Base-by-base conservation (phyloP, 1,140 invertebrate species). In the Asbolus verrucosus region DNA sequence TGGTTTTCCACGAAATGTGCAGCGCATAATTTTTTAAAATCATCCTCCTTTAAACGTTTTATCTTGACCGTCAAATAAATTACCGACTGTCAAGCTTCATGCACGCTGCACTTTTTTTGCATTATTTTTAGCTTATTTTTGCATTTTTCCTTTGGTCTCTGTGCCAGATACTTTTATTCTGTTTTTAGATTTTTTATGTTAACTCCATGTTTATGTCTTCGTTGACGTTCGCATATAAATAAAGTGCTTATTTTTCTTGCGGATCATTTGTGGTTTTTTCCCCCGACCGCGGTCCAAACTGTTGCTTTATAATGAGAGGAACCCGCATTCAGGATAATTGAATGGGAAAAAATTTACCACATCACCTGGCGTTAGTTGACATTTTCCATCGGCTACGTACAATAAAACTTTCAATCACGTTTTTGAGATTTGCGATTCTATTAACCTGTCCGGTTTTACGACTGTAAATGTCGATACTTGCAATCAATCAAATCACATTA, bases 171-270 rank as follows among this genome's bases (percentile, higher is more conserved):
- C 27, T 66, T 66, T 66, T 43, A 19, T 27, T 43, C 65, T 66
- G 65, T 66, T 66, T 66, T 50, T 46, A 54, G 39, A 46, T 46
- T 66, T 66, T 66, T 66, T 66, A 50, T 31, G 38, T 54, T 62
- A 54, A 54, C 46, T 54, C 46, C 19, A 27, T 54, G 46, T 54
- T 54, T 54, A 54, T 54, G 46, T 54, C 46, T 54, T 54, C 46
- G 46, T 54, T 54, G 46, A 54, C 46, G 46, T 54, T 54, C 46
- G 21, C 46, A 54, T 54, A 54, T 54, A 54, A 54, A 54, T 54
- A 54, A 54, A 54, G 21, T 13, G 19, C 19, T 24, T 54, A 54
- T 54, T 54, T 54, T 54, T 54, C 46, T 54, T 54, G 46, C 21
- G 46, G 46, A 14, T 27, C 46, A 27, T 54, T 54, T 54, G 46